These are phyloP conservation scores for Portunus trituberculatus DNA, from an alignment of 1,140 invertebrate species.

Conservation along the genomic window DNA sequence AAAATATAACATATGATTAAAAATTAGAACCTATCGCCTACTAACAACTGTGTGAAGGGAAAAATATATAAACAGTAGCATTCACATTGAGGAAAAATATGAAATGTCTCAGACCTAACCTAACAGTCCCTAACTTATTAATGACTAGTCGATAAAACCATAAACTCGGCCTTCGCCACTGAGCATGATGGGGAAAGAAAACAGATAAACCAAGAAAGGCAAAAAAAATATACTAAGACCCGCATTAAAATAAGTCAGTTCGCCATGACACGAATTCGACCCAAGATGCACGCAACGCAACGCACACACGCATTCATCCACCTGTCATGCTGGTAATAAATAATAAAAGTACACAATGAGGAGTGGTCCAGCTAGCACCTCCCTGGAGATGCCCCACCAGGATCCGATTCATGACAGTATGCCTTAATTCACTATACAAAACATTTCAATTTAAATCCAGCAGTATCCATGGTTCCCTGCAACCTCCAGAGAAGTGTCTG, in stretches of 20 bases:
- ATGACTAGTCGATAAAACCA: slow-evolving; percentile 74
- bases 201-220: slow-evolving; percentile 57
- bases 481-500: not conserved
- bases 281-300: slow-evolving; percentile 34
- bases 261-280: slow-evolving; percentile 63
- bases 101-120: not conserved
- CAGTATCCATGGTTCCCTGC: too few relatives aligned
- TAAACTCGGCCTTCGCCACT: slow-evolving; percentile 62
- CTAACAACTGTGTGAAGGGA: slow-evolving; percentile 65
- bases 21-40: slow-evolving; percentile 70
- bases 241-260: slow-evolving; percentile 74
- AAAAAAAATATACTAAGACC: slow-evolving; percentile 45
- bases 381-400: not conserved
- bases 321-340: slow-evolving; percentile 30
- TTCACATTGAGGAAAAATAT: slow-evolving; percentile 8
- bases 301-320: not conserved
- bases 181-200: slow-evolving; percentile 70
- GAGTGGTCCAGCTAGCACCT: not conserved
- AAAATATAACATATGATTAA: slow-evolving; percentile 63
- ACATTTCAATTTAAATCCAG: too few relatives aligned
- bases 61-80: slow-evolving; percentile 54
- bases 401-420: too few relatives aligned
- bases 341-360: slow-evolving; percentile 21
- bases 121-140: slow-evolving; percentile 72
- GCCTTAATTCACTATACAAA: too few relatives aligned